Base-by-base conservation (phyloP, 2,113 vertebrate species). In the Pygoscelis adeliae region DNA sequence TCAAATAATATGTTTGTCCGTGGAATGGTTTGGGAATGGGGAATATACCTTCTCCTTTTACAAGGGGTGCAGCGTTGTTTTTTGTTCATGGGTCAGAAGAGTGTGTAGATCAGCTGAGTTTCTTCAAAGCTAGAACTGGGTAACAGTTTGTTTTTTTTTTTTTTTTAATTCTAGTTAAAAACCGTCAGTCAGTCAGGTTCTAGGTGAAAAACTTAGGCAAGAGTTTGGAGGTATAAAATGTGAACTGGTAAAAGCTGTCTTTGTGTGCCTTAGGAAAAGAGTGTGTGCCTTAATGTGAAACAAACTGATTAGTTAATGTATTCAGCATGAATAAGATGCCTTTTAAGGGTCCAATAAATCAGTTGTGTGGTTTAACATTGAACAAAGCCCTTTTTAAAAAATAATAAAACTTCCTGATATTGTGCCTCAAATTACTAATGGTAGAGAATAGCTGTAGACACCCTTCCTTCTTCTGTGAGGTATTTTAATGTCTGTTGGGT, bases 151-250 rank as follows among this genome's bases (percentile, higher is more conserved):
- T 56, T 46, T 11, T n/a, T 23, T 34, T 20, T 3, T 44, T 47
- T 22, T 2, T 4, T 7, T 10, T 11, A 25, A 26, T 49, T 58
- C 3, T 59, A 19, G 5, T 74, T 84, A 19, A 73, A 29, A n/a
- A 53, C 32, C 0, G 3, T 29, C 62, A 82, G 10, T 50, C 18
- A 9, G 0, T 81, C 40, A 18, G 9, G 4, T 67, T 74, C 32
- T 71, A 22, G 8, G 15, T 53, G 18, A 47, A 84, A 74, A 70
- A 49, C 5, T 42, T 69, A 19, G 3, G 11, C 19, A 55, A n/a
- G 55, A 27, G 1, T 77, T 87, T 23, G 25, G 14, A 25, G 36
- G 23, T 78, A 10, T 36, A 72, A 65, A 62, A n/a, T 40, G 2
- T 22, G 30, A 73, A 49, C 22, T 53, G 19, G 15, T 85, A 46